These are phyloP conservation scores for Cryptocephalus primarius DNA, from an alignment of 2,888 invertebrate species.

Conservation along the genomic window DNA sequence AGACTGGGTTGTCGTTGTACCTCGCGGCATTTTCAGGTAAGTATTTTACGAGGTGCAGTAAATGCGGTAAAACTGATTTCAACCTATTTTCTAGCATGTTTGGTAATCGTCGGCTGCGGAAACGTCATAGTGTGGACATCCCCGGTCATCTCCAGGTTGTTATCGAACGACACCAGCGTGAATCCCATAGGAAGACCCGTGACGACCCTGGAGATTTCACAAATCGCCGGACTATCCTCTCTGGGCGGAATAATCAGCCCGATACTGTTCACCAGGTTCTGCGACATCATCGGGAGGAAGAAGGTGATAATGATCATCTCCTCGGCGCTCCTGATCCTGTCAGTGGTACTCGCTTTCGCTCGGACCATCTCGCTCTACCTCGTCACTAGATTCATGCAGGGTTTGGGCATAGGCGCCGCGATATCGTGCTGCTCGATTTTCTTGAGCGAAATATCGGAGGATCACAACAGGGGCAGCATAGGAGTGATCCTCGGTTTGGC, in stretches of 20 bases:
- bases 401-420: conserved; percentile 54
- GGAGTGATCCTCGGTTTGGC: conserved; percentile 58
- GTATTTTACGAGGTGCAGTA: too few relatives aligned
- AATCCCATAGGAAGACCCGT: conserved; percentile 1
- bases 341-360: not conserved
- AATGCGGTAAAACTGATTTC: too few relatives aligned
- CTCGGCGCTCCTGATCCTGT: not conserved
- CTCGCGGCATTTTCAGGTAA: too few relatives aligned
- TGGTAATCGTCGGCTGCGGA: not conserved
- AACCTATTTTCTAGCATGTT: not conserved
- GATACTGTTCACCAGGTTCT: not conserved
- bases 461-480: conserved; percentile 63
- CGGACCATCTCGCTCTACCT: conserved; percentile 22
- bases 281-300: conserved; percentile 1
- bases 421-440: conserved; percentile 72
- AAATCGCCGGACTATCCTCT: not conserved
- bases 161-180: not conserved
- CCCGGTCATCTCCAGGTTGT: not conserved
- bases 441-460: conserved; percentile 73
- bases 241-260: conserved; percentile 1
- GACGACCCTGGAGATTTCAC: not conserved
- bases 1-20: too few relatives aligned
- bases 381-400: conserved; percentile 47
- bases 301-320: not conserved
- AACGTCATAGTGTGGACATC: conserved; percentile 1